Percentiles rank a stretch among this genome's conserved stretches.
phyloP scores from a whole-genome alignment of 2,888 invertebrate genomes.

The Chalcosyrphus nemorum region DNA sequence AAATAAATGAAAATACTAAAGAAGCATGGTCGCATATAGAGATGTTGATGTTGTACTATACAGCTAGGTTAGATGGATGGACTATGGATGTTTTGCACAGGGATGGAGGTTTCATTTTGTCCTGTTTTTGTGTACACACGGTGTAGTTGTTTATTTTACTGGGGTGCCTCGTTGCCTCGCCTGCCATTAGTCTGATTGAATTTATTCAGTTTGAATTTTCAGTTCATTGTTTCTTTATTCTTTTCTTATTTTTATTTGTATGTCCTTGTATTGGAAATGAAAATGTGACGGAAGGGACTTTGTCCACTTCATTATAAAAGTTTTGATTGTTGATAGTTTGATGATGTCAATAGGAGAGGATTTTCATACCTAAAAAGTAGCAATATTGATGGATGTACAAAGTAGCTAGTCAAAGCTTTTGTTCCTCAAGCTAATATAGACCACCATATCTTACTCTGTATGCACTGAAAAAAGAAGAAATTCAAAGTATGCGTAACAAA shows the following conservation, averaged over 20 bases:
- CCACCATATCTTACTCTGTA: too few relatives aligned
- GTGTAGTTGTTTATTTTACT: slow-evolving; percentile 65
- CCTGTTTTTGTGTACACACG: slow-evolving; percentile 47
- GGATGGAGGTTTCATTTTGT: slow-evolving; percentile 51
- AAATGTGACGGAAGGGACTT: slow-evolving; percentile 16
- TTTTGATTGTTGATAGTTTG: slow-evolving; percentile 16
- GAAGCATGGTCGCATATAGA: slow-evolving; percentile 46
- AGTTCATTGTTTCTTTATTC: slow-evolving; percentile 61
- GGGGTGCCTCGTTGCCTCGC: slow-evolving; percentile 48
- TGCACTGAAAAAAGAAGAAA: too few relatives aligned
- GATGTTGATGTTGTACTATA: slow-evolving; percentile 9
- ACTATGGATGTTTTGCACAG: background rate
- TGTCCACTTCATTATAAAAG: slow-evolving; percentile 37
- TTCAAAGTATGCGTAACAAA: too few relatives aligned
- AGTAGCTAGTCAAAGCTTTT: too few relatives aligned
- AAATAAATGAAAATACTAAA: slow-evolving; percentile 73
- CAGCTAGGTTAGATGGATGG: slow-evolving; percentile 2
- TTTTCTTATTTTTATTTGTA: slow-evolving; percentile 22
- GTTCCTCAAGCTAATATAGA: too few relatives aligned
- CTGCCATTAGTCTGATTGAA: slow-evolving; percentile 72
- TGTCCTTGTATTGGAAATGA: slow-evolving; percentile 39
- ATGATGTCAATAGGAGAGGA: background rate
- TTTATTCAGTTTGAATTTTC: slow-evolving; percentile 73
- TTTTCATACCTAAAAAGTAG: background rate
- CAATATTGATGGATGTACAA: too few relatives aligned